Conservation (phyloP, 2,797 vertebrate species). For the Anguilla pacifica region DNA sequence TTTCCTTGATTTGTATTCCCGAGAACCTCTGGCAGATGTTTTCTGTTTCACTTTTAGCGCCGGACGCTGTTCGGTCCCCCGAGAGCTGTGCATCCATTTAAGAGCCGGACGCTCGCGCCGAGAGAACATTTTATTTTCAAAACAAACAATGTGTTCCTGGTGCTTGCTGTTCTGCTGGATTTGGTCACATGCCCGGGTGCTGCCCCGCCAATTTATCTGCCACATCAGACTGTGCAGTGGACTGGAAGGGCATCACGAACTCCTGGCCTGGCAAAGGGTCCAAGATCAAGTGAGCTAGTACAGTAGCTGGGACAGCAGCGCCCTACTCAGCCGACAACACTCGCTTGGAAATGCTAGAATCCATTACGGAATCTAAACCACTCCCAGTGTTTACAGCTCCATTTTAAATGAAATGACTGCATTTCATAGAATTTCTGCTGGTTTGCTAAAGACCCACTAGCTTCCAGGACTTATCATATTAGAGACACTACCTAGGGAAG, state of each 20-base stretch:
- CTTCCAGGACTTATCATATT: neutral
- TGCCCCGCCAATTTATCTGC: neutral
- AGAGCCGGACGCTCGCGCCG: neutral
- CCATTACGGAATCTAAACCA: neutral
- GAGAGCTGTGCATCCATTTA: conserved; percentile 3
- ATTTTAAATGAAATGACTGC: neutral
- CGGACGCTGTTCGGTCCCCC: neutral
- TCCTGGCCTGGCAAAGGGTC: neutral
- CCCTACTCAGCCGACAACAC: neutral
- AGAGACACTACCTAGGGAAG: neutral
- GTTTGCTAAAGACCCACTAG: neutral
- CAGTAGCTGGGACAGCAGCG: neutral
- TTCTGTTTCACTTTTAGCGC: conserved; percentile 10
- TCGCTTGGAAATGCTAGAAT: neutral
- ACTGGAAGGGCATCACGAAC: neutral
- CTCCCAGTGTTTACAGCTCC: neutral
- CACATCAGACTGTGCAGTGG: neutral
- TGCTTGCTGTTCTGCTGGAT: neutral
- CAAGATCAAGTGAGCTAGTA: neutral
- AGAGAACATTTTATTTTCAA: conserved; percentile 13
- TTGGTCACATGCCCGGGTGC: neutral
- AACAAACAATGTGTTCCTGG: conserved; percentile 5
- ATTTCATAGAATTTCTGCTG: neutral
- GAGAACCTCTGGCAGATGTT: conserved; percentile 13
- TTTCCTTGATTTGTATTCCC: conserved; percentile 17